Conservation (phyloP, 2,113 vertebrate genomes). For the Isurus oxyrinchus region DNA sequence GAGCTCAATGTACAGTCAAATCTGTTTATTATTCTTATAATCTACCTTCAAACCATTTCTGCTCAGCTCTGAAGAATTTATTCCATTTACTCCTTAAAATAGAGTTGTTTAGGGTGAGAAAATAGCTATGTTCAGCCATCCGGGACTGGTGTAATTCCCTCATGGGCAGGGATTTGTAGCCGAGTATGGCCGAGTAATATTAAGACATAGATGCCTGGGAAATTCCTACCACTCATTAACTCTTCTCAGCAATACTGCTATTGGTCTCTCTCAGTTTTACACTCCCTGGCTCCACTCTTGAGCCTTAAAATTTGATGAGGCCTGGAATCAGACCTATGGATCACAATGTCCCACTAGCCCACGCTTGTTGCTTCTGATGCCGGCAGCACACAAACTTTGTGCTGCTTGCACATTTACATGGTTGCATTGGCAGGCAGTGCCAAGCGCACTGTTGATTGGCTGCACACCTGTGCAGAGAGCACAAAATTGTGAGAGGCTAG, state of each 20-base stretch:
- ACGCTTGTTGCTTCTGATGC: too few species aligned
- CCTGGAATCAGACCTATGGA: background rate
- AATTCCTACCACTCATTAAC: background rate
- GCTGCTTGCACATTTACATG: too few species aligned
- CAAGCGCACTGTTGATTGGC: too few species aligned
- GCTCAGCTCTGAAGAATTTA: background rate
- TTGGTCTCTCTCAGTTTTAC: background rate
- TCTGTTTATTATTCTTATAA: conserved; percentile 22
- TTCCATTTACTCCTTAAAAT: conserved; percentile 4
- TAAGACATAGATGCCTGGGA: background rate
- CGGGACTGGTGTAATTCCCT: background rate
- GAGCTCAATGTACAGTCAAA: conserved; percentile 11
- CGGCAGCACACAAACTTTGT: too few species aligned
- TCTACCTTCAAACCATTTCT: conserved; percentile 17
- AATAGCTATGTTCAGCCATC: conserved; percentile 6
- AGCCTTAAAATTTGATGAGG: background rate
- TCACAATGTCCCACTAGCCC: too few species aligned
- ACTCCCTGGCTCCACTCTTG: background rate
- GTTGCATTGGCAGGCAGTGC: too few species aligned
- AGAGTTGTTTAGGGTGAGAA: conserved; percentile 23
- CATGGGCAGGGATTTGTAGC: background rate
- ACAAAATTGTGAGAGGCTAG: too few species aligned
- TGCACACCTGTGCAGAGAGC: too few species aligned
- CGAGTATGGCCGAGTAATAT: background rate
- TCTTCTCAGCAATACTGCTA: background rate